A percentile compares a stretch with the other conserved stretches of the same genome.
Evolutionary conservation across 2,888 invertebrate genomes (phyloP).

Genomic region (Anthrax anthrax): DNA sequence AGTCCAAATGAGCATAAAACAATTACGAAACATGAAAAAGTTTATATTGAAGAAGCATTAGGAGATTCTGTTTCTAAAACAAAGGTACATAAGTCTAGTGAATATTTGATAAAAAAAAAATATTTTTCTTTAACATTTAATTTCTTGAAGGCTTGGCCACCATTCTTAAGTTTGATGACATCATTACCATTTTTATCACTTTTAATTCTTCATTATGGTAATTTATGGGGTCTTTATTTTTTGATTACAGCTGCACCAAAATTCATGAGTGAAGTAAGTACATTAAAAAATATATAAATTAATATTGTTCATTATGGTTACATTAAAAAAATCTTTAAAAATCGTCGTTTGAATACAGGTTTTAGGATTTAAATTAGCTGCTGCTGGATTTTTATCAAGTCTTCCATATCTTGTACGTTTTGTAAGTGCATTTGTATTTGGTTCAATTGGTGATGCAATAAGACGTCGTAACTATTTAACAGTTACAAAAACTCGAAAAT

Average conservation of each 20-base stretch:
- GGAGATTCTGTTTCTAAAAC: conserved; percentile 22
- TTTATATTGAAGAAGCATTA: conserved; percentile 46
- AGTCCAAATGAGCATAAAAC: conserved; percentile 47
- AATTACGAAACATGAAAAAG: conserved; percentile 45
- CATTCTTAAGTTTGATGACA: conserved; percentile 43
- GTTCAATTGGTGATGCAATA: conserved; percentile 51
- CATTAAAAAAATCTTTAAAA: no score
- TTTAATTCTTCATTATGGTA: conserved; percentile 54
- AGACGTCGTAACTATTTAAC: conserved; percentile 34
- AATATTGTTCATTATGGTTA: no score
- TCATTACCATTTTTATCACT: conserved; percentile 58
- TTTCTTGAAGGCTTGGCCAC: conserved; percentile 46
- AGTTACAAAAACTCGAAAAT: conserved; percentile 46
- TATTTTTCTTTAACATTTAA: conserved; percentile 6
- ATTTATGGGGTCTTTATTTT: conserved; percentile 62
- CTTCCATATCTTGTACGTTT: conserved; percentile 57
- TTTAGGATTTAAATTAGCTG: conserved; percentile 52
- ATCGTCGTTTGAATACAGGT: conserved; percentile 31
- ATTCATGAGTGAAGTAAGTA: conserved; percentile 46
- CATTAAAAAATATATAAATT: no score
- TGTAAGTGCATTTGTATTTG: conserved; percentile 53
- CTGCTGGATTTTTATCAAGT: conserved; percentile 55
- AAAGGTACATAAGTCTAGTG: neutral
- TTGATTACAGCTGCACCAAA: conserved; percentile 62
- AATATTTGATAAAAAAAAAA: neutral